A percentile compares a stretch with the other conserved stretches of the same genome.
Conservation (phyloP, 2,888 invertebrate genomes). For the Caradrina clavipalpis region DNA sequence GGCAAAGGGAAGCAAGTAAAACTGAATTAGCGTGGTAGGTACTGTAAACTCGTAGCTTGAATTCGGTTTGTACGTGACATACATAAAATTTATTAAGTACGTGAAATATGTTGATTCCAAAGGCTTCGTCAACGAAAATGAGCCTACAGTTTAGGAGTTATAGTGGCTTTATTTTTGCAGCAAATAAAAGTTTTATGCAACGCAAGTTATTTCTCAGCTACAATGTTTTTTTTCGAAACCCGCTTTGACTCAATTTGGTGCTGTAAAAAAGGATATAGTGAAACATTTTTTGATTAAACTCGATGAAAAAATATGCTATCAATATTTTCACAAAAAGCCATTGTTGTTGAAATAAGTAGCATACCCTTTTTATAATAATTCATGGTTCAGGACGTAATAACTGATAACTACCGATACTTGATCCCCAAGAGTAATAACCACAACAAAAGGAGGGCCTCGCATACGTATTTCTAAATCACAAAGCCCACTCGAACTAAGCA, state of each 20-base stretch:
- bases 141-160: conserved; percentile 29
- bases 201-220: background rate
- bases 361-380: conserved; percentile 44
- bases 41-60: conserved; percentile 66
- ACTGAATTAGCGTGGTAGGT: conserved; percentile 73
- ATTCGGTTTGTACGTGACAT: conserved; percentile 72
- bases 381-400: conserved; percentile 42
- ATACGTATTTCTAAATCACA: conserved; percentile 56
- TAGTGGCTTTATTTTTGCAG: conserved; percentile 27
- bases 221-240: background rate
- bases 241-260: background rate
- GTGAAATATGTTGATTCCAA: conserved; percentile 65
- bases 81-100: conserved; percentile 69
- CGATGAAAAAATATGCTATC: conserved; percentile 21
- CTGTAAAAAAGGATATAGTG: background rate
- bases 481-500: conserved; percentile 59
- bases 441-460: conserved; percentile 51
- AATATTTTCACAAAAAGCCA: conserved; percentile 31
- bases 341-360: conserved; percentile 38
- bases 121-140: conserved; percentile 42
- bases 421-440: conserved; percentile 58
- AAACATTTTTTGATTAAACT: conserved; percentile 40
- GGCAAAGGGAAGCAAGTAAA: conserved; percentile 67
- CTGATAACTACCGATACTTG: conserved; percentile 58
- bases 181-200: conserved; percentile 8